Evolutionary conservation across 92 coral and sea anemone species (phyloP).

Genomic region (Anthopleura xanthogrammica): DNA sequence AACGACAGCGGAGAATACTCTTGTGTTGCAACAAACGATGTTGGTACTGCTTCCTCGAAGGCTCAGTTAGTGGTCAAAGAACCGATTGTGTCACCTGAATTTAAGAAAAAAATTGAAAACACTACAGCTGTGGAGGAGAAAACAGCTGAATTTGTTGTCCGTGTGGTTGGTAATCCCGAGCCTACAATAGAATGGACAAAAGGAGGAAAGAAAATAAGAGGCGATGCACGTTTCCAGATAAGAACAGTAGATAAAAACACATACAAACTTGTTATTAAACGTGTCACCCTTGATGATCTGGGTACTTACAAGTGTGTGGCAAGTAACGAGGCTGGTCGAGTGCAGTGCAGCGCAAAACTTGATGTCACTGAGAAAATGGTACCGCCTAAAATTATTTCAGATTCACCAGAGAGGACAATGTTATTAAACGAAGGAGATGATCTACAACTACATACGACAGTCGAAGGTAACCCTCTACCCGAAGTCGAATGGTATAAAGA

Average conservation of each 20-base stretch:
- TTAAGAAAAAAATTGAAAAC: conserved; percentile 71
- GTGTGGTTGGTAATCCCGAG: conserved; percentile 73
- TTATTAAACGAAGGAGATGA: conserved; percentile 80
- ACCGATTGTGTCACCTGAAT: conserved; percentile 73
- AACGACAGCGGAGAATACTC: conserved; percentile 77
- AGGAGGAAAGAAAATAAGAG: conserved; percentile 60
- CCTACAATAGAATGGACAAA: conserved; percentile 77
- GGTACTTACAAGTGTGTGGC: conserved; percentile 88
- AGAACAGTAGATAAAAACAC: conserved; percentile 47
- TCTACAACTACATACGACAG: conserved; percentile 60
- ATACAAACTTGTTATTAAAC: conserved; percentile 50
- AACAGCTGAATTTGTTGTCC: conserved; percentile 64
- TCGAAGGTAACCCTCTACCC: conserved; percentile 87
- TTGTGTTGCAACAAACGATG: conserved; percentile 73
- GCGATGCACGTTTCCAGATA: conserved; percentile 56
- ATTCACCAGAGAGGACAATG: conserved; percentile 66
- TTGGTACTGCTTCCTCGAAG: conserved; percentile 66
- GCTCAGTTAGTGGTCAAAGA: conserved; percentile 57
- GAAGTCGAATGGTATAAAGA: conserved; percentile 93
- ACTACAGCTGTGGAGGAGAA: conserved; percentile 63
- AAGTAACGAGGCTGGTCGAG: conserved; percentile 75
- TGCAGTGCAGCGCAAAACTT: conserved; percentile 78
- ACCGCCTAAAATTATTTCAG: conserved; percentile 75
- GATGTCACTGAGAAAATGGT: conserved; percentile 73
- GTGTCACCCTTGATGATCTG: conserved; percentile 60